Evolutionary conservation across 2,888 invertebrate genomes (phyloP), one percentile per base, ranked within the genome.

Genomic region (Cryptus armator): DNA sequence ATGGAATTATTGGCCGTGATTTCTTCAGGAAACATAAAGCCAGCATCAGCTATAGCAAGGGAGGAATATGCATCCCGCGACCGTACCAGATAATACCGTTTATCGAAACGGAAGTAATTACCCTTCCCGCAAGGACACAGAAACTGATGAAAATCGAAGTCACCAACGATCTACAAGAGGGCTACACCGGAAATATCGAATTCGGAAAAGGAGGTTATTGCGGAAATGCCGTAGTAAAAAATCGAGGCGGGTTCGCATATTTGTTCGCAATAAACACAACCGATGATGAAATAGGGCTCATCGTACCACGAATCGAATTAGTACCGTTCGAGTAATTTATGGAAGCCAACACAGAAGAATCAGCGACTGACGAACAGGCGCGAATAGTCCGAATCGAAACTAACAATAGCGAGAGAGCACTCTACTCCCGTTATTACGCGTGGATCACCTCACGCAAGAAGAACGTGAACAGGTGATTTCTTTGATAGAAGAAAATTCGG

Each of bases 141-240:
- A 66, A 43, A 44, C 1, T 66, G 6, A 66, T 66, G 66, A 66
- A 44, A 19, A 16, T 66, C 6, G n/a, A 66, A 1, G n/a, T 66
- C 16, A 7, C 2, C 0, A 66, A 66, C 43, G 53, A 53, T 5
- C 43, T 72, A 3, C 3, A 10, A 9, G 29, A 12, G 4, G 75
- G 75, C 10, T 75, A 43, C 3, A 16, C 64, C 9, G 16, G 43
- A 14, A 37, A n/a, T 2, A 1, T 64, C 10, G 6, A 75, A 29
- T 62, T 75, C 37, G 19, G 12, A 5, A 6, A 64, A 2, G 62
- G 46, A 14, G 9, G 64, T 19, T 75, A 44, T 10, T 56, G 59
- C n/a, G 75, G 64, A 9, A 62, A 75, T 37, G 62, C 64, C 2
- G 3, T 74, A 3, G 74, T 80, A 3, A 80, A 6, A 9, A 74